These are phyloP conservation scores for Catalaphyllia jardinei DNA, from an alignment of 64 coral and sea anemone species.

Conservation along the genomic window DNA sequence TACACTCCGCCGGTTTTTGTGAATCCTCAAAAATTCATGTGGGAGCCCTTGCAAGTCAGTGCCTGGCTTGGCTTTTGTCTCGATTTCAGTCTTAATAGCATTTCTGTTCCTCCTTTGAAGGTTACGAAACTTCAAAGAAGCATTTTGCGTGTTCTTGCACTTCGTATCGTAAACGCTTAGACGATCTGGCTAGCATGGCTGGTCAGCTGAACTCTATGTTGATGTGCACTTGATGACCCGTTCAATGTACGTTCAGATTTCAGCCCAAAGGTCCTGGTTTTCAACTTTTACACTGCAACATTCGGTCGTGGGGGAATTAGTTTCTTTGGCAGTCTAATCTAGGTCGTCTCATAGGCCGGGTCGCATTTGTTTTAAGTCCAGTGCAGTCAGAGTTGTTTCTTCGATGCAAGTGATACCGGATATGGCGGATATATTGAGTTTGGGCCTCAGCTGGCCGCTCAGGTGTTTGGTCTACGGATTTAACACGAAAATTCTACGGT, in stretches of 20 bases:
- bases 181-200: not conserved
- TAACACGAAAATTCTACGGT: conserved; percentile 41
- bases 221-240: conserved; percentile 35
- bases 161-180: no score
- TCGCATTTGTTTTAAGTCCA: conserved; percentile 59
- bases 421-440: conserved; percentile 63
- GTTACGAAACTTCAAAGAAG: no score
- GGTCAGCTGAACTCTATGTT: conserved; percentile 50
- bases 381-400: conserved; percentile 53
- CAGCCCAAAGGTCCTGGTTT: conserved; percentile 32
- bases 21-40: conserved; percentile 42
- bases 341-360: conserved; percentile 15
- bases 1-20: conserved; percentile 40
- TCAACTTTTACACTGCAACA: not conserved
- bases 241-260: conserved; percentile 33
- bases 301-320: conserved; percentile 26
- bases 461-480: conserved; percentile 35
- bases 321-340: conserved; percentile 33
- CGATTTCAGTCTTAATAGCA: no score
- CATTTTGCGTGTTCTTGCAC: no score
- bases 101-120: no score
- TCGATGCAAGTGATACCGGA: conserved; percentile 39
- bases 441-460: conserved; percentile 40
- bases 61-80: conserved; percentile 38
- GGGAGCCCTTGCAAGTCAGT: conserved; percentile 41